A percentile compares a stretch with the other conserved stretches of the same genome.
Evolutionary conservation across 2,113 vertebrate species (phyloP).

Genomic region (Acrocephalus arundinaceus): DNA sequence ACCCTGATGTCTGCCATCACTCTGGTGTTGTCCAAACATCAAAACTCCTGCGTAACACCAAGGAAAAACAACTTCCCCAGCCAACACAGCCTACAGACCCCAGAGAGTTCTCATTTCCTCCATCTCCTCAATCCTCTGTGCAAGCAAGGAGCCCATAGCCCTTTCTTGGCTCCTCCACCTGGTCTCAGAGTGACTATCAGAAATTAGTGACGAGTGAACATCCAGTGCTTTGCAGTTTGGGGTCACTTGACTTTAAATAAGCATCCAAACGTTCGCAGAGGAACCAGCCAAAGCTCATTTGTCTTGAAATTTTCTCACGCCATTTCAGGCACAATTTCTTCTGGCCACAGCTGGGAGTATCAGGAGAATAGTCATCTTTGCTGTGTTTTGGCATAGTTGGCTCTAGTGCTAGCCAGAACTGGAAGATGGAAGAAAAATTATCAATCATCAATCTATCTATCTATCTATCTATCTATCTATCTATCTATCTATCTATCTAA

Average conservation of each 20-base stretch:
- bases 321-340: slow-evolving; percentile 34
- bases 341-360: slow-evolving; percentile 33
- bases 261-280: neutral
- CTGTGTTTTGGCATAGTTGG: neutral
- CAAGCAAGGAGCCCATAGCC: neutral
- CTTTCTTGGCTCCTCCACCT: slow-evolving; percentile 5
- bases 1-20: neutral
- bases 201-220: neutral
- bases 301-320: slow-evolving; percentile 46
- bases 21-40: neutral
- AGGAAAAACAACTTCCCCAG: neutral
- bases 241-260: slow-evolving; percentile 41
- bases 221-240: slow-evolving; percentile 37
- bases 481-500: neutral
- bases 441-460: neutral
- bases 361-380: neutral
- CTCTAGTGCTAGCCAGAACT: neutral
- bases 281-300: slow-evolving; percentile 50
- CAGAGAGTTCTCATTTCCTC: neutral
- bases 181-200: neutral
- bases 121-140: neutral
- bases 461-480: neutral
- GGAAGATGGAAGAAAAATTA: neutral
- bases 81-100: neutral
- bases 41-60: neutral